Base-by-base conservation (phyloP, 2,113 vertebrate genomes). In the Tachysurus vachellii region DNA sequence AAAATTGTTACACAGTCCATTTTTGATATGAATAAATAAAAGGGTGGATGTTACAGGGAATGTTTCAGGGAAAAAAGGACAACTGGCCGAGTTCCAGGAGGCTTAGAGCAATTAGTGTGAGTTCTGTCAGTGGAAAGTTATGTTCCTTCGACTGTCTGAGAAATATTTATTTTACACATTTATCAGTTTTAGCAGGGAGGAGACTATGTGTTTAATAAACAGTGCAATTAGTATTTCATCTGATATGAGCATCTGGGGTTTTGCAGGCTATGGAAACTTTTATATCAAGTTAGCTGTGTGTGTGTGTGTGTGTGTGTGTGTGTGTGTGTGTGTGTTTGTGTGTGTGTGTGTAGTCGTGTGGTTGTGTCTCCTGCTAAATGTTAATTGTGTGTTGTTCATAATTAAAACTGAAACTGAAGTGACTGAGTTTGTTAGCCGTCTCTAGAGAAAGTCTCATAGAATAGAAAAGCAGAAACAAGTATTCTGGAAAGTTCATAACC, bases 321-420 rank as follows among this genome's bases (percentile, higher is more conserved):
- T 62, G 59, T 62, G 62, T 66, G 62, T 66, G 62, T 68, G 64
- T 68, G 70, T 73, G 70, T 44, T 36, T 44, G 70, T 73, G 70
- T 73, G 73, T 76, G 73, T 76, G 44, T 50, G 71, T 50, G 44
- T 26, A 44, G 47, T 44, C 26, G 44, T 76, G 44, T 50, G 73
- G 4, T 1, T 50, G 68, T 19, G 68, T 2, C 23, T 64, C 2
- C 31, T 26, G 36, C 8, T 44, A 44, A 73, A 44, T 73, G 66
- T 36, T 36, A 36, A 36, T 36, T 36, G 5, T 36, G 62, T n/a
- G 66, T 6, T 73, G 70, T 11, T 0, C 11, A 21, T 50, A 50
- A 76, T 10, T 44, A 76, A n/a, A 50, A 73, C 9, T 44, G 42
- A 73, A 73, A 73, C 28, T 17, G 8, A 0, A 7, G 14, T 14